A percentile compares a stretch with the other conserved stretches of the same genome.
phyloP scores from a whole-genome alignment of 2,797 vertebrate species.

The Pyrocephalus nanus region DNA sequence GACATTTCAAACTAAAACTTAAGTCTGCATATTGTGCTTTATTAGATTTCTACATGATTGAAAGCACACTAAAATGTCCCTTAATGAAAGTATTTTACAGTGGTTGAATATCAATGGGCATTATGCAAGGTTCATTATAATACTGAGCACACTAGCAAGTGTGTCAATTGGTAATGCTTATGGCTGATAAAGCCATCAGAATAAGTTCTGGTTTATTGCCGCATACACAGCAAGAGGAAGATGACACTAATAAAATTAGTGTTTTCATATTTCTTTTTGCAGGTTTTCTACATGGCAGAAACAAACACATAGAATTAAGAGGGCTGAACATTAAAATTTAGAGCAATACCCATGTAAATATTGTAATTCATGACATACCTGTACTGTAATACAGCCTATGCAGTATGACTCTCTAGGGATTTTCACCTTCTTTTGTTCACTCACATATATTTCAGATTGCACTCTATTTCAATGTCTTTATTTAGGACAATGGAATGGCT shows the following conservation, averaged over 20 bases:
- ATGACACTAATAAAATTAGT: background rate
- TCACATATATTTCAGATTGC: background rate
- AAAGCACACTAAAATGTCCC: background rate
- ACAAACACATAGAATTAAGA: background rate
- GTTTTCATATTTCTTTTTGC: background rate
- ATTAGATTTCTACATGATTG: slow-evolving; percentile 13
- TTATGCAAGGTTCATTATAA: background rate
- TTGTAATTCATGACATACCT: background rate
- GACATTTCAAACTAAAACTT: slow-evolving; percentile 21
- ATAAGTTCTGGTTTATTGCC: background rate
- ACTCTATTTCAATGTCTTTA: background rate
- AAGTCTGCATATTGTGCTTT: background rate
- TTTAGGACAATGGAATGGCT: background rate
- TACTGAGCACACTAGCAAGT: background rate
- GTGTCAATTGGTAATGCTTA: background rate
- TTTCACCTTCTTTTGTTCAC: background rate
- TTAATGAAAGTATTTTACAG: slow-evolving; percentile 22
- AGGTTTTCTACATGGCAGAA: background rate
- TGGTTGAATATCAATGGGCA: background rate
- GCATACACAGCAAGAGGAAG: background rate
- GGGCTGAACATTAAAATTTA: background rate
- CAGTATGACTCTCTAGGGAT: background rate
- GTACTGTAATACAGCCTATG: background rate
- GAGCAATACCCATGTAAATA: background rate
- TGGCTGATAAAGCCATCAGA: background rate